Percentiles rank a stretch among this genome's conserved stretches.
These are phyloP conservation scores for Drosophila antonietae DNA, from an alignment of 2,888 invertebrate genomes.

Conservation along the genomic window DNA sequence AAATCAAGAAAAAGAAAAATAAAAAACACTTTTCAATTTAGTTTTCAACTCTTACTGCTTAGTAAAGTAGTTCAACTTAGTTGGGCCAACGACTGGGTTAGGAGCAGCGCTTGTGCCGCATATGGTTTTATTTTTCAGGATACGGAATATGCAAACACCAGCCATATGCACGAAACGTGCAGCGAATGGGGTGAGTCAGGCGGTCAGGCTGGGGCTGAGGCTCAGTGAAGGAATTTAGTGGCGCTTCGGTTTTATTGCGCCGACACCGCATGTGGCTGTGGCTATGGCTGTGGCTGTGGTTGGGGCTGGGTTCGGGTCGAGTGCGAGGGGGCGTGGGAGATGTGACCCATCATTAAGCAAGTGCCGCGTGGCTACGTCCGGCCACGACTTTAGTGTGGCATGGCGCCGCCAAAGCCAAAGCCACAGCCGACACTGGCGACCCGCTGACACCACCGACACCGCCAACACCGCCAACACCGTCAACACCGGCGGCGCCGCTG, in stretches of 20 bases:
- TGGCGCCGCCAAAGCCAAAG: constrained; percentile 22
- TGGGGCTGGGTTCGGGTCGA: constrained; percentile 23
- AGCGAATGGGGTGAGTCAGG: not conserved
- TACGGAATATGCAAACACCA: constrained; percentile 35
- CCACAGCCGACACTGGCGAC: constrained; percentile 10
- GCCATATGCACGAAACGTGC: constrained; percentile 18
- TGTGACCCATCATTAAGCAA: constrained; percentile 64
- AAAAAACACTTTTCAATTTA: not conserved
- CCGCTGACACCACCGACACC: constrained; percentile 13
- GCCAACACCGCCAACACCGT: constrained; percentile 13
- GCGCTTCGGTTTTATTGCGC: constrained; percentile 65
- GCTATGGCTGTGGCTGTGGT: constrained; percentile 33
- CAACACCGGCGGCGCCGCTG: constrained; percentile 52
- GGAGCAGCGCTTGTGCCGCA: constrained; percentile 4
- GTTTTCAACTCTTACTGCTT: not conserved
- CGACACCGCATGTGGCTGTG: constrained; percentile 67
- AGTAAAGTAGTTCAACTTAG: not conserved
- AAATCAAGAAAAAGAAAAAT: not conserved
- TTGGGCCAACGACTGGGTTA: too few species aligned
- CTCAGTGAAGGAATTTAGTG: constrained; percentile 38
- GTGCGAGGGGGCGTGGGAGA: constrained; percentile 27
- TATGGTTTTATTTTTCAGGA: constrained; percentile 32
- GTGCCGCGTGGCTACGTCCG: constrained; percentile 70
- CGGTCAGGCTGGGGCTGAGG: constrained; percentile 3
- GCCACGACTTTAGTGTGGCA: constrained; percentile 62